phyloP scores from a whole-genome alignment of 2,113 vertebrate genomes.

The Otocyon megalotis region DNA sequence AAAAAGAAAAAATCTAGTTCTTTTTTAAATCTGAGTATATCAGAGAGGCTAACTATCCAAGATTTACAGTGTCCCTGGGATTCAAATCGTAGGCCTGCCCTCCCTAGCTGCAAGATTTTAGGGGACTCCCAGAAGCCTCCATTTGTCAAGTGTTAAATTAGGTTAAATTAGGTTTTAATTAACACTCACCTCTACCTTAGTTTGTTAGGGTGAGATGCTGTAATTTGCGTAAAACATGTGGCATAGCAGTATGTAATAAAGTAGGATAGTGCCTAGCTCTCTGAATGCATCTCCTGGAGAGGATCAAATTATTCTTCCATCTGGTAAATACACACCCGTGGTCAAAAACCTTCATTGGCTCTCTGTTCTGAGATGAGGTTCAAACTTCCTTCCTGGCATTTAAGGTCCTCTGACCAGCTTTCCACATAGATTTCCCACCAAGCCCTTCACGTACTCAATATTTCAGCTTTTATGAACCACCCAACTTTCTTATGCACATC shows the following conservation, averaged over 20 bases:
- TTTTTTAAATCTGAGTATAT: background rate
- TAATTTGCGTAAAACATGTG: background rate
- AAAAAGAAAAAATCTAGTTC: background rate
- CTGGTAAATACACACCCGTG: background rate
- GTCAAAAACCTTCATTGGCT: slow-evolving; percentile 4
- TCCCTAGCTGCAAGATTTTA: background rate
- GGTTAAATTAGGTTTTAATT: no score
- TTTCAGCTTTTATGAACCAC: background rate
- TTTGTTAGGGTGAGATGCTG: background rate
- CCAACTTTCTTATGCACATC: background rate
- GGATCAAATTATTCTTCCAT: background rate
- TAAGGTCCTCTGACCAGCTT: background rate
- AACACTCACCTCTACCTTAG: background rate
- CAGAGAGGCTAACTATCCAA: background rate
- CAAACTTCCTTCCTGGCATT: background rate
- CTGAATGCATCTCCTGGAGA: background rate
- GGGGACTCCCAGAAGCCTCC: background rate
- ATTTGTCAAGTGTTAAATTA: background rate
- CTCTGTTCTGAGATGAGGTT: background rate
- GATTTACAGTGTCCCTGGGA: background rate
- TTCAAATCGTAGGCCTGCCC: background rate
- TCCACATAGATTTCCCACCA: background rate
- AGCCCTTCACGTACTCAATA: no score
- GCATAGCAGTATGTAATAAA: background rate
- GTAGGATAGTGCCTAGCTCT: background rate